Base-by-base conservation (phyloP, 64 coral and sea anemone species). In the Anthopleura sola region DNA sequence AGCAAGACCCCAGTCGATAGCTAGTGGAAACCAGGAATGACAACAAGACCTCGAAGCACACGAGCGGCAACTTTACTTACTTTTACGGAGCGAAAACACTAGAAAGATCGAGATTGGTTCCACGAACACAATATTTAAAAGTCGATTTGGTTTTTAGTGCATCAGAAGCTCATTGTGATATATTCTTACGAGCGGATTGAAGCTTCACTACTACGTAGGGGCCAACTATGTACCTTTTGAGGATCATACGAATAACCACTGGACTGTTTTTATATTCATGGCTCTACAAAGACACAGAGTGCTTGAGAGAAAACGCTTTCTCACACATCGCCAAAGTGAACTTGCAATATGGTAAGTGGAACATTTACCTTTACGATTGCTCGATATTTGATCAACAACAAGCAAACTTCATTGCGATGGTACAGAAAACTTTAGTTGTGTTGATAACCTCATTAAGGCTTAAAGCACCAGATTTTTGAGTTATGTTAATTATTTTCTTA, bases 401-500 rank as follows among this genome's bases (percentile, higher is more conserved):
- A 62, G 21, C n/a, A 62, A 26, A 11, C 55, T 56, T 21, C 5
- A 71, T 29, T 3, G 13, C 6, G 66, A 71, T 5, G 14, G n/a
- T 13, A 34, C 13, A 14, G 66, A 15, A 16, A 34, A 71, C 5
- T 71, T 71, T 71, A 71, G 28, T 15, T 17, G 28, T 71, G 66
- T 71, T 31, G 66, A 71, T 34, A 71, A 71, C 29, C 66, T 71
- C 66, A 71, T 71, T 71, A 34, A 71, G 26, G 34, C n/a, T 71
- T 28, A 71, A 71, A 71, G 66, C 11, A 34, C 2, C 29, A 71
- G 12, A 34, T 71, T 71, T 71, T 71, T 34, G 29, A 71, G 1
- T 71, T 71, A 32, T 32, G 29, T 71, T 71, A 16, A 71, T 71
- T 62, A 62, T 62, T n/a, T 71, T 71, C 66, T 71, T 71, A 9